Conservation (phyloP, 2,113 vertebrate genomes). For the Scomber japonicus region DNA sequence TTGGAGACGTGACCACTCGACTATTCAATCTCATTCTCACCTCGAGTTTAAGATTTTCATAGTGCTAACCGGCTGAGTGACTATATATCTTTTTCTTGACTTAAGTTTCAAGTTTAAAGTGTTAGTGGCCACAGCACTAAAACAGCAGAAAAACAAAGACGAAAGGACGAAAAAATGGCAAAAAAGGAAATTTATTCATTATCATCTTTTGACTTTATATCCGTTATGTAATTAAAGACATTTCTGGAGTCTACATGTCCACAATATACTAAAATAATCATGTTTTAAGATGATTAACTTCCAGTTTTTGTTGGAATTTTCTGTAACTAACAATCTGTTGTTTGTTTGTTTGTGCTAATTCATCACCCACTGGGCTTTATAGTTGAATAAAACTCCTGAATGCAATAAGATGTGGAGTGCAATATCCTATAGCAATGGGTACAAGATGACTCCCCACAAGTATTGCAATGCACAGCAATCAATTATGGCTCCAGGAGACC, state of each 20-base stretch:
- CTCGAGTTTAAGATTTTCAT: constrained; percentile 9
- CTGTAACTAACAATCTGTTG: too few relatives aligned
- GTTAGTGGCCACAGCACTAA: too few relatives aligned
- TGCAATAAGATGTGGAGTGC: not conserved
- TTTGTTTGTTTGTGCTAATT: too few relatives aligned
- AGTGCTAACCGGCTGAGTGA: not conserved
- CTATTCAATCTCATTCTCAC: constrained; percentile 43
- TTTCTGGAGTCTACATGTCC: too few relatives aligned
- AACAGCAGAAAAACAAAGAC: not conserved
- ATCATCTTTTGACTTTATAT: not conserved
- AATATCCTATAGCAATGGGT: not conserved
- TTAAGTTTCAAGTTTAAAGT: too few relatives aligned
- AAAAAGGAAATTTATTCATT: not conserved
- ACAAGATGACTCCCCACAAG: not conserved
- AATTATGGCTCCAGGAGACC: constrained; percentile 14
- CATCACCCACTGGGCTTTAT: too few relatives aligned
- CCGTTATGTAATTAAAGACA: not conserved
- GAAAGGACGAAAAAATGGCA: too few relatives aligned
- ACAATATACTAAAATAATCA: not conserved
- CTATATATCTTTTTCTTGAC: not conserved
- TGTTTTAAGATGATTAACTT: not conserved
- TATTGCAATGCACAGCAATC: constrained; percentile 4
- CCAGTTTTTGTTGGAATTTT: not conserved
- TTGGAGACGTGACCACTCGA: constrained; percentile 2
- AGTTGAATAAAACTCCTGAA: too few relatives aligned